These are phyloP conservation scores for Yponomeuta plumbellus DNA, from an alignment of 2,888 invertebrate species.

Conservation along the genomic window DNA sequence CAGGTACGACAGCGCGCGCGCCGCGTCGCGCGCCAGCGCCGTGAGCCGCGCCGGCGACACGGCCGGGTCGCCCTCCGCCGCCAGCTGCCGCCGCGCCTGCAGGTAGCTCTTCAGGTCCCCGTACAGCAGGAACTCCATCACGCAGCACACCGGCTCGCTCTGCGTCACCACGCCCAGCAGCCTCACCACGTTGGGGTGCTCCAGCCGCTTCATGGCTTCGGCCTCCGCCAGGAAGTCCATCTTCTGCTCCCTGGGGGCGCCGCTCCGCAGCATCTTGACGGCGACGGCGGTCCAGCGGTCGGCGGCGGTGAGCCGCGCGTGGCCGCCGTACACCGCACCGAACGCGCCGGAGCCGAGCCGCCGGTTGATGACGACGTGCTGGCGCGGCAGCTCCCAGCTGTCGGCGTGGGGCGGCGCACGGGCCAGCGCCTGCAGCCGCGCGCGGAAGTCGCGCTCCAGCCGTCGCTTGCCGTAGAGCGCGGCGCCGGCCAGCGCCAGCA, in stretches of 20 bases:
- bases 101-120: constrained; percentile 94
- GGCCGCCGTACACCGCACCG: constrained; percentile 94
- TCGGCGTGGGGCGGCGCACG: constrained; percentile 68
- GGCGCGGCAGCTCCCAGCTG: constrained; percentile 92
- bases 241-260: constrained; percentile 89
- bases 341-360: constrained; percentile 94
- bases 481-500: constrained; percentile 38
- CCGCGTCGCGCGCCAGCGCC: constrained; percentile 91
- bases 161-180: constrained; percentile 91
- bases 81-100: constrained; percentile 88
- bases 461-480: constrained; percentile 40
- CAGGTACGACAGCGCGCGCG: constrained; percentile 89
- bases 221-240: constrained; percentile 94
- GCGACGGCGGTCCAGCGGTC: constrained; percentile 90
- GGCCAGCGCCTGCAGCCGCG: constrained; percentile 47
- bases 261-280: constrained; percentile 91
- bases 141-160: constrained; percentile 90
- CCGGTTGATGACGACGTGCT: constrained; percentile 89
- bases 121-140: constrained; percentile 96
- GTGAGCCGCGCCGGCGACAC: constrained; percentile 88
- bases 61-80: constrained; percentile 76
- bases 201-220: constrained; percentile 95
- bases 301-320: constrained; percentile 78
- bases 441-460: constrained; percentile 50
- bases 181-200: constrained; percentile 91